A percentile compares a stretch with the other conserved stretches of the same genome.
Conservation (phyloP, 1,140 invertebrate species). For the Pogonomyrmex californicus region DNA sequence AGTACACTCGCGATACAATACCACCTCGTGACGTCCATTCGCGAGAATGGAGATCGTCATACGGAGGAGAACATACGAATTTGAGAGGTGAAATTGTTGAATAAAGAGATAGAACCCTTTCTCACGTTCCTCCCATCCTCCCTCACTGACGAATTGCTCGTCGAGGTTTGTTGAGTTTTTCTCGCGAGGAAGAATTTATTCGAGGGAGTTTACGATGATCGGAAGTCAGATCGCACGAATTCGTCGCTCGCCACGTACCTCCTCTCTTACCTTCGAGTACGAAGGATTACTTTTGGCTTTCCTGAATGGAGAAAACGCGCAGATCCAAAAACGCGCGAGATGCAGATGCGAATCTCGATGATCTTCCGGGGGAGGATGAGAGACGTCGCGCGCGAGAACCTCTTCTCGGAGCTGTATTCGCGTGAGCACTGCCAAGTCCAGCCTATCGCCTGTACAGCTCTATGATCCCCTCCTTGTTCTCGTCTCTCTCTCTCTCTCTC, state of each 20-base stretch:
- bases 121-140: background rate
- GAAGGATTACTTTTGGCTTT: background rate
- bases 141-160: background rate
- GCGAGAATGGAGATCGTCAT: background rate
- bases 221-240: background rate
- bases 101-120: background rate
- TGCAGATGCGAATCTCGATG: background rate
- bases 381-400: conserved; percentile 17
- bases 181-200: background rate
- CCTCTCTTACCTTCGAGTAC: background rate
- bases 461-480: conserved; percentile 60
- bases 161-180: background rate
- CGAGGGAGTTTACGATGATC: background rate
- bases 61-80: conserved; percentile 19
- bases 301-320: background rate
- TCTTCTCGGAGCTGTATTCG: conserved; percentile 42
- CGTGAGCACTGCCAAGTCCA: conserved; percentile 65
- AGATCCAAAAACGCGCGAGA: background rate
- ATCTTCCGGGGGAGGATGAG: background rate
- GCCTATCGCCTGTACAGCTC: conserved; percentile 30
- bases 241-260: conserved; percentile 47
- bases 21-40: background rate
- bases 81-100: background rate
- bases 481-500: too few relatives aligned
- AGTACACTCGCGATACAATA: background rate